Base-by-base conservation (phyloP, 2,888 invertebrate genomes). In the Creontiades dilutus region DNA sequence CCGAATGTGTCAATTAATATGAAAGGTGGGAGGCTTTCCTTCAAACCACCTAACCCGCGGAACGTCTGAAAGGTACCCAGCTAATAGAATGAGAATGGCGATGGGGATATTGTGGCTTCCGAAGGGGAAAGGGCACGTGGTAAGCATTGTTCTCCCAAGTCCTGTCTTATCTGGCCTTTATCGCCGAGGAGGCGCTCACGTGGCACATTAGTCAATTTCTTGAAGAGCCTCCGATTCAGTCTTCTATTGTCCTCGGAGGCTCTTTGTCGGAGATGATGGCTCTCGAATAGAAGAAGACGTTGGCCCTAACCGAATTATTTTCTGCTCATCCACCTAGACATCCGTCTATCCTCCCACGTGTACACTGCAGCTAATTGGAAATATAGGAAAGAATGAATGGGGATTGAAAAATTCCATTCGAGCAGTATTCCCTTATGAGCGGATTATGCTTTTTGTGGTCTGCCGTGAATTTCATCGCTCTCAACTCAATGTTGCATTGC, bases 1-100 rank as follows among this genome's bases (percentile, higher is more conserved):
- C 82, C 82, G 82, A 82, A 82, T 82, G 82, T 82, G 82, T 82
- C 82, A 82, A 82, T 82, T 82, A 82, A 82, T 82, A 82, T 82
- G 82, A 82, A 82, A 82, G 68, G 68, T 68, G 68, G 68, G 68
- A 68, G 68, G 68, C 23, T 68, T 68, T 68, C 68, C 68, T 68
- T 68, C 23, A 27, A 68, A 68, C 19, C 68, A 23, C 23, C 68
- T 68, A 68, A 68, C 68, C 68, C 68, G 57, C 68, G 68, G n/a
- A 68, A 23, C 23, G 23, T 46, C 78, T 78, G 78, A 37, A 78
- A 78, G 78, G 78, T 78, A 37, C 37, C 37, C 37, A 37, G 37
- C 37, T 37, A 78, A 78, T 78, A n/a, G 78, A 78, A 78, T 46
- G 37, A 47, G 78, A 78, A 37, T 46, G n/a, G 46, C 13, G 78